Conservation (phyloP, 2,113 vertebrate genomes). For the Tauraco erythrolophus region DNA sequence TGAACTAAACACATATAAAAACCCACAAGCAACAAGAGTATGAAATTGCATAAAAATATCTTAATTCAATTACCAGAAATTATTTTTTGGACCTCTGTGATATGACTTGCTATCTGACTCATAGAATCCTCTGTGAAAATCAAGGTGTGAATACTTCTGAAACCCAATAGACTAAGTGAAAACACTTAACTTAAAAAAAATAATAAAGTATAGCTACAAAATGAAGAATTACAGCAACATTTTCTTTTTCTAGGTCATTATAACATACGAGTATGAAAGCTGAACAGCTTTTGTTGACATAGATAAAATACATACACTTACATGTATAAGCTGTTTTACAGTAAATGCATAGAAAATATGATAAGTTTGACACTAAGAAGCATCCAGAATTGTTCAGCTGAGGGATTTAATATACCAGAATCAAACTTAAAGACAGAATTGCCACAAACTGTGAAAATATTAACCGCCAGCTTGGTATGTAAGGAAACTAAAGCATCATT, state of each 20-base stretch:
- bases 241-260: neutral
- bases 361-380: neutral
- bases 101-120: neutral
- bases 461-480: neutral
- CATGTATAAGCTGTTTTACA: neutral
- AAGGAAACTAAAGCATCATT: neutral
- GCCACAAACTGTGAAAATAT: neutral
- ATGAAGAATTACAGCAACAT: neutral
- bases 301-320: neutral
- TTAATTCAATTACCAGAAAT: neutral
- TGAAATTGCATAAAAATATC: neutral
- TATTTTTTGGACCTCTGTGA: neutral
- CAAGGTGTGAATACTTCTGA: neutral
- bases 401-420: neutral
- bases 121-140: neutral
- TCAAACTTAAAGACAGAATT: neutral
- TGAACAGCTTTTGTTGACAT: neutral
- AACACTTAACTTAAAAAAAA: neutral
- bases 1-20: neutral
- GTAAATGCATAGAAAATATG: neutral
- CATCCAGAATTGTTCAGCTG: neutral
- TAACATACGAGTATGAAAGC: neutral
- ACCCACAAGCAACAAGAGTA: neutral
- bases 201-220: neutral
- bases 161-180: neutral